Conservation (phyloP, 2,888 invertebrate species). For the Amiota minor region DNA sequence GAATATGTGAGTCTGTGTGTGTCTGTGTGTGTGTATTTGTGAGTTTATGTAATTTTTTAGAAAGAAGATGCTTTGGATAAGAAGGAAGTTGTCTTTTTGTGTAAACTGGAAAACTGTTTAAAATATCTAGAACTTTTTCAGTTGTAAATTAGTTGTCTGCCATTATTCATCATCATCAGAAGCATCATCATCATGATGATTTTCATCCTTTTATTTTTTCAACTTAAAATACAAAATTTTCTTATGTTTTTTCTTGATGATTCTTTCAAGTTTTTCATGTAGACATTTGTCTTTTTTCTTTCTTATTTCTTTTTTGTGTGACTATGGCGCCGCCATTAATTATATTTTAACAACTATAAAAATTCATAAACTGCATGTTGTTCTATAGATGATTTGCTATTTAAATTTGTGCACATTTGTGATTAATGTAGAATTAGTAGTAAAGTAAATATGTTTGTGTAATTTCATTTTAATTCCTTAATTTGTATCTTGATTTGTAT, state of each 20-base stretch:
- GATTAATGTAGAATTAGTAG: background rate
- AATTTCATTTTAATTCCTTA: background rate
- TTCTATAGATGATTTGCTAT: slow-evolving; percentile 1
- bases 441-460: background rate
- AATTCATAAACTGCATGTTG: slow-evolving; percentile 9
- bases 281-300: background rate
- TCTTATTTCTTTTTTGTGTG: slow-evolving; percentile 8
- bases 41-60: too few species aligned
- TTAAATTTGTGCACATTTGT: background rate
- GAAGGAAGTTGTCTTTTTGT: slow-evolving; percentile 24
- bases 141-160: background rate
- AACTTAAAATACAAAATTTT: slow-evolving; percentile 14
- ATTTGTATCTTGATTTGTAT: background rate
- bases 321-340: slow-evolving; percentile 51
- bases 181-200: background rate
- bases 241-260: slow-evolving; percentile 42
- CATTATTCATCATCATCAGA: background rate
- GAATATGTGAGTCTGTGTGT: slow-evolving; percentile 27
- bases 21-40: background rate
- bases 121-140: background rate
- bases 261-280: slow-evolving; percentile 20
- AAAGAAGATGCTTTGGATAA: slow-evolving; percentile 26
- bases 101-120: background rate
- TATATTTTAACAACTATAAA: slow-evolving; percentile 39
- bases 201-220: slow-evolving; percentile 40